Evolutionary conservation across 2,797 vertebrate species (phyloP), one percentile per base, ranked within the genome.

Genomic region (Sebastes hopkinsi): DNA sequence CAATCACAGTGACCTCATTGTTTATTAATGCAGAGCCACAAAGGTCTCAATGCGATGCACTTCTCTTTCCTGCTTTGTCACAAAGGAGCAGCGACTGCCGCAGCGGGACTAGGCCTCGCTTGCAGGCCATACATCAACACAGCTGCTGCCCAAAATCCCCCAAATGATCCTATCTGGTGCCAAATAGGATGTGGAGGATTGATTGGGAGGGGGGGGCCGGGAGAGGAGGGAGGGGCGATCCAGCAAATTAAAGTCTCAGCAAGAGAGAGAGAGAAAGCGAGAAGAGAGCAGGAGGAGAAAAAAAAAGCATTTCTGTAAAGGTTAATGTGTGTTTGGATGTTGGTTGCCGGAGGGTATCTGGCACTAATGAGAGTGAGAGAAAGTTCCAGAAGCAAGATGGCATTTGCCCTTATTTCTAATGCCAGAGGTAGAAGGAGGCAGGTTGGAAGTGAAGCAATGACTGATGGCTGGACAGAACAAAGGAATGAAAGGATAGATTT

Each of bases 271-370:
- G 32, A 77, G 46, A 6, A 30, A 68, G 55, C 46, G 32, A 69
- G 23, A 5, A 16, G 18, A 27, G 61, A 42, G 67, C 13, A 9
- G 46, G 30, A 69, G 29, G 29, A 60, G 50, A 70, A 32, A 3
- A 2, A n/a, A 56, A 36, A 74, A n/a, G 56, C 29, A 60, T 90
- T 84, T 88, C 59, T 73, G 61, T 82, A 91, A 93, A 94, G 92
- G 92, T 93, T 94, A 93, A 93, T 93, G 91, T 87, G 87, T 91
- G 90, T 92, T 88, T 91, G 89, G 87, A 89, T 91, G 82, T 71
- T 83, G 81, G 83, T 79, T 61, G 86, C 89, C 79, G 65, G 50
- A 88, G 91, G 88, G 86, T 68, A 81, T 89, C 77, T 76, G 20
- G 46, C 59, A n/a, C 82, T 93, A 93, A 95, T 92, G 88, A 94